Evolutionary conservation across 2,797 vertebrate species (phyloP).

Genomic region (Phalanger gymnotis): DNA sequence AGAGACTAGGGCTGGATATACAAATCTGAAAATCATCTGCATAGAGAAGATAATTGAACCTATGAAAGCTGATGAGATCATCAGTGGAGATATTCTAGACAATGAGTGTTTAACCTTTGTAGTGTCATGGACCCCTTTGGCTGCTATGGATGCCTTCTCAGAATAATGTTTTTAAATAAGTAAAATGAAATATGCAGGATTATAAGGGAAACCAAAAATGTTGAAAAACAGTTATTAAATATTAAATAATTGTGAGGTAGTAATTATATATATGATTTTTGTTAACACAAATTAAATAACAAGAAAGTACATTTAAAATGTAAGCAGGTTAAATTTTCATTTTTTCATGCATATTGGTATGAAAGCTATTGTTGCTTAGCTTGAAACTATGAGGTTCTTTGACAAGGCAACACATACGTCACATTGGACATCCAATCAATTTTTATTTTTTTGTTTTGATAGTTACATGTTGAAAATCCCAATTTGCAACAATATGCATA

Average conservation of each 20-base stretch:
- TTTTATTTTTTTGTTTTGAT: not conserved
- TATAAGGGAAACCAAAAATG: not conserved
- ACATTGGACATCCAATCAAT: not conserved
- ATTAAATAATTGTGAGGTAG: not conserved
- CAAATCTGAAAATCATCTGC: not conserved
- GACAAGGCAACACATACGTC: not conserved
- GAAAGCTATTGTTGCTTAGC: not conserved
- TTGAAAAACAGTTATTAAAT: not conserved
- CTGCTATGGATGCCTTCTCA: not conserved
- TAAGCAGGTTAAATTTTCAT: not conserved
- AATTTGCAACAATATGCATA: not conserved
- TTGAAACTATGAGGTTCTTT: not conserved
- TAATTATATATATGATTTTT: not conserved
- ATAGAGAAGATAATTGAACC: not conserved
- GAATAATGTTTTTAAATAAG: not conserved
- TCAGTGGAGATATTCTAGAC: not conserved
- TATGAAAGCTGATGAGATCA: not conserved
- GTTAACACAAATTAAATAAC: not conserved
- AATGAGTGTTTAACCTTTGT: not conserved
- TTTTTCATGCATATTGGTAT: not conserved
- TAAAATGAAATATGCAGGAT: not conserved
- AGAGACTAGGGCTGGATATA: not conserved
- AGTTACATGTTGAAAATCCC: not conserved
- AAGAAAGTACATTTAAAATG: not conserved
- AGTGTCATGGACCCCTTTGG: not conserved